Conservation (phyloP, 2,113 vertebrate genomes). For the Podiceps cristatus region DNA sequence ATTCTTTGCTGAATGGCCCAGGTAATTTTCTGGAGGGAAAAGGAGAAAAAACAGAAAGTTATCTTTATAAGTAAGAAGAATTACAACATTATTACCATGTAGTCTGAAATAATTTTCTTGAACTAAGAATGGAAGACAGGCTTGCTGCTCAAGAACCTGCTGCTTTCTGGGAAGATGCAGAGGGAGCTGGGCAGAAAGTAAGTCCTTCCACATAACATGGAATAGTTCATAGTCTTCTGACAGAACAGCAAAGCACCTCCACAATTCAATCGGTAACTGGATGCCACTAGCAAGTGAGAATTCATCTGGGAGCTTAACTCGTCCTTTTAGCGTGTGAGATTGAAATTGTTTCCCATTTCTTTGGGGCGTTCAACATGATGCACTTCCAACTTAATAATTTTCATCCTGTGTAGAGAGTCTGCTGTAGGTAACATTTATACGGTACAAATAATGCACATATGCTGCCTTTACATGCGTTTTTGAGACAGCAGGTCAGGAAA, state of each 20-base stretch:
- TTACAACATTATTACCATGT: rapidly evolving
- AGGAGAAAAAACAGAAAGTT: neutral
- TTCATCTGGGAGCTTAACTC: neutral
- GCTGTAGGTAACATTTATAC: neutral
- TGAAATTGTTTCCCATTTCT: neutral
- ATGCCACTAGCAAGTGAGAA: neutral
- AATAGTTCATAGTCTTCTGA: neutral
- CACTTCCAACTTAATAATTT: neutral
- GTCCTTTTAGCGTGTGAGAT: neutral
- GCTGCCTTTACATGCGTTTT: neutral
- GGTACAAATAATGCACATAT: rapidly evolving
- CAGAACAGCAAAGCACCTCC: neutral
- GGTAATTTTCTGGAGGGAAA: conserved; percentile 86
- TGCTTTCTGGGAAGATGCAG: neutral
- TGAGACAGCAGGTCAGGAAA: neutral
- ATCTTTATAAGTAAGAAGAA: neutral
- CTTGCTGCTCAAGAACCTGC: neutral
- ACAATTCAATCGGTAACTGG: neutral
- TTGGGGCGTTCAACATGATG: neutral
- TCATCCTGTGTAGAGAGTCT: neutral
- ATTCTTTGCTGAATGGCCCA: conserved; percentile 93
- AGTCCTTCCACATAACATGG: neutral
- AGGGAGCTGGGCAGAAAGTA: neutral
- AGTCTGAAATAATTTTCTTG: neutral
- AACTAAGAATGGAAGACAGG: neutral